Evolutionary conservation across 2,888 invertebrate genomes (phyloP).

Genomic region (Leptogaster cylindrica): DNA sequence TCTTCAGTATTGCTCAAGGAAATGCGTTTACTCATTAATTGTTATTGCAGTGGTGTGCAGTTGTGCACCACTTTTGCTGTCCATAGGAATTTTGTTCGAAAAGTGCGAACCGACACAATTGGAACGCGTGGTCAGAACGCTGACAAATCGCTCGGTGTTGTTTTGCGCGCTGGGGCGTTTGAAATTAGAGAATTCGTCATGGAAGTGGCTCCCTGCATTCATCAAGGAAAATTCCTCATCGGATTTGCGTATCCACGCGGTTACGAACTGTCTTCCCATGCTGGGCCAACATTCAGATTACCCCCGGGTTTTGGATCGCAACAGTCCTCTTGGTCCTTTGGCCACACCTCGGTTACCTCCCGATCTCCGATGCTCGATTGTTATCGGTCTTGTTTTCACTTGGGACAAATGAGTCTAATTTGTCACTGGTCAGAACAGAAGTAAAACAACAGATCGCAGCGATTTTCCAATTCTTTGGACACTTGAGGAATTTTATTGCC

Average conservation of each 20-base stretch:
- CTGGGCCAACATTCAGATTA: not conserved
- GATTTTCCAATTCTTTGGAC: constrained; percentile 11
- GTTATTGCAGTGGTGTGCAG: no score
- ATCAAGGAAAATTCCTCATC: constrained; percentile 41
- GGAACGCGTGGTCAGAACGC: no score
- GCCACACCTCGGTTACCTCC: no score
- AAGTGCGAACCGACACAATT: no score
- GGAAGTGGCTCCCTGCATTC: constrained; percentile 20
- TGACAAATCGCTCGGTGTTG: constrained; percentile 43
- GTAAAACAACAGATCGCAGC: constrained; percentile 18
- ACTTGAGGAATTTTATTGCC: constrained; percentile 20
- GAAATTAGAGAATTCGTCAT: constrained; percentile 45
- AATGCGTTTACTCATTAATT: no score
- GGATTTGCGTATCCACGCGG: constrained; percentile 35
- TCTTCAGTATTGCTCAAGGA: no score
- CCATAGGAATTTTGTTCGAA: no score
- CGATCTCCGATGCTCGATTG: constrained; percentile 42
- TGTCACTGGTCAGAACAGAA: constrained; percentile 42
- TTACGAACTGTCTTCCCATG: not conserved
- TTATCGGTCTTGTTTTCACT: constrained; percentile 48
- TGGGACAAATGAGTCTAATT: constrained; percentile 47
- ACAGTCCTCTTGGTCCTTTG: not conserved
- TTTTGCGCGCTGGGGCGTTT: constrained; percentile 42
- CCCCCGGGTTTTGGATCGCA: not conserved
- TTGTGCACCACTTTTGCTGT: no score